phyloP scores from a whole-genome alignment of 2,888 invertebrate genomes.

The Gastracanthus pulcherrimus region DNA sequence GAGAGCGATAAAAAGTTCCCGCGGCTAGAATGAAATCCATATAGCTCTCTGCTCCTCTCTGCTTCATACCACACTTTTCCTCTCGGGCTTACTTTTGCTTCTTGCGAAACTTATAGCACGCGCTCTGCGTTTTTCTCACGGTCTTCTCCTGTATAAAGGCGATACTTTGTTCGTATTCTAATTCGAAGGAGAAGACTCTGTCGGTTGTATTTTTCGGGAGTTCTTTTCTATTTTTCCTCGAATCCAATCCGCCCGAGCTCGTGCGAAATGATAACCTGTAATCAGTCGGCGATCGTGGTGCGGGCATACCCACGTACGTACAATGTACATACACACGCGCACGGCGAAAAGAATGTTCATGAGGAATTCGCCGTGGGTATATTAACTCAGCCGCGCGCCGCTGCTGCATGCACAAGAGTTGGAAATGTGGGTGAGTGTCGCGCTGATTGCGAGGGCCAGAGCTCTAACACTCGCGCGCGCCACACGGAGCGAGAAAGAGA shows the following conservation, averaged over 20 bases:
- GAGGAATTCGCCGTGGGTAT: no score
- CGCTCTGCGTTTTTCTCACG: no score
- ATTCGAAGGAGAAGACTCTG: no score
- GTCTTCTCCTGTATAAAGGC: no score
- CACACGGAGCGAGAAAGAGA: neutral
- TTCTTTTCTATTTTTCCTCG: no score
- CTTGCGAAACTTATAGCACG: conserved; percentile 1
- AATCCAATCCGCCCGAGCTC: no score
- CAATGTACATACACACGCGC: neutral
- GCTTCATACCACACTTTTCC: conserved; percentile 1
- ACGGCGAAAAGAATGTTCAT: neutral
- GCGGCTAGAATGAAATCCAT: neutral
- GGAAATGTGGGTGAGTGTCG: conserved; percentile 53
- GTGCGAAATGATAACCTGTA: no score
- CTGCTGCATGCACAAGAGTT: neutral
- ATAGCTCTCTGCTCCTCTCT: neutral
- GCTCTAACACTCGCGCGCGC: neutral
- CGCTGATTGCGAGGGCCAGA: conserved; percentile 42
- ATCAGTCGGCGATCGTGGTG: no score
- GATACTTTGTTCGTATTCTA: no score
- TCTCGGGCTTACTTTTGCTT: neutral
- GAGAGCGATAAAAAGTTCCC: conserved; percentile 1
- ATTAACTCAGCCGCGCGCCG: neutral
- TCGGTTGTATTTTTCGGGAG: no score
- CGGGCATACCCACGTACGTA: no score